Base-by-base conservation (phyloP, 2,797 vertebrate species). In the Neosalanx taihuensis region DNA sequence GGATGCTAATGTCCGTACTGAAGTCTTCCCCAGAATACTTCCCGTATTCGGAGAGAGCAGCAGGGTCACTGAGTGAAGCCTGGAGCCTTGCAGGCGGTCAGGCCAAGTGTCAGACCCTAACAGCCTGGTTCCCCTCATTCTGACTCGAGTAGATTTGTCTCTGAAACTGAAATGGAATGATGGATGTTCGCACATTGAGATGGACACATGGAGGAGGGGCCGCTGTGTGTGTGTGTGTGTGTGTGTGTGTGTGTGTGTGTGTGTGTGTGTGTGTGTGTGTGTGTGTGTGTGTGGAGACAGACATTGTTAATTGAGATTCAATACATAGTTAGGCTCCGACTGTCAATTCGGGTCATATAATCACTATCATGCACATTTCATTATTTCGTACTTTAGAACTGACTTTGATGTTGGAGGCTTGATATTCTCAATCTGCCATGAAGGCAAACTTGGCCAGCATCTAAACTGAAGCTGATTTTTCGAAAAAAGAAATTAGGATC, bases 391-490 rank as follows among this genome's bases (percentile, higher is more conserved):
- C 37, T 70, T 33, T 37, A 46, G 35, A 70, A 30, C 31, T 41
- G 10, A 26, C 23, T 70, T 60, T 70, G 33, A 70, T 51, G 17
- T 30, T 23, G 31, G 1, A 41, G 29, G 26, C 26, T 70, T 61
- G 18, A 17, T 61, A 26, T 26, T 33, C 41, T 10, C 33, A 18
- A 64, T 56, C 46, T 53, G 63, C 49, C 61, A 15, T 37, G 61
- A 35, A 57, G 49, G 49, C 31, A 18, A 35, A n/a, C 20, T 33
- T 18, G 26, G 33, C 58, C 17, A 70, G 46, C 12, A 51, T 53
- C 59, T 30, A 62, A 31, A 37, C 60, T 71, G 20, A 57, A 72
- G 33, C 53, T 57, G 15, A 29, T 72, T 64, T 53, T 51, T 6
- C 37, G 37, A 35, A 59, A 41, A 33, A 20, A 5, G 20, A 20